These are phyloP conservation scores for Chromobotia macracanthus DNA, from an alignment of 2,797 vertebrate species.

Conservation along the genomic window DNA sequence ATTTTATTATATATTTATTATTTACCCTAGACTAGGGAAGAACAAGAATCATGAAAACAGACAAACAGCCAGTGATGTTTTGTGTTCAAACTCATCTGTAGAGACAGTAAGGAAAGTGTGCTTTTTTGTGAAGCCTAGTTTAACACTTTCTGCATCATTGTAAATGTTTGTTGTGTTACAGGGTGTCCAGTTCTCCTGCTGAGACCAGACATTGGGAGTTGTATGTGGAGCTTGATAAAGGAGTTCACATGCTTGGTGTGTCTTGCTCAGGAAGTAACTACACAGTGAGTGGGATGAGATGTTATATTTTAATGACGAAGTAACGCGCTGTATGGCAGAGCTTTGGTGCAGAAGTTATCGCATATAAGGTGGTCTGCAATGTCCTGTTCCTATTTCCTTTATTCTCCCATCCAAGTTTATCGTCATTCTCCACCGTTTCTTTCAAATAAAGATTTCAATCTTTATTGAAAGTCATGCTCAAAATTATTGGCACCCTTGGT, in stretches of 20 bases:
- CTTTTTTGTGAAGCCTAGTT: neutral
- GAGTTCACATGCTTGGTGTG: constrained; percentile 59
- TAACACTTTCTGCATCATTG: constrained; percentile 28
- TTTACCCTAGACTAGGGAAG: too few relatives aligned
- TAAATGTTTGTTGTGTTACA: constrained; percentile 53
- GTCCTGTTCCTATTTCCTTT: neutral
- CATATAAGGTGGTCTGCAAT: neutral
- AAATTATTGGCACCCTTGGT: too few relatives aligned
- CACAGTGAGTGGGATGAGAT: constrained; percentile 66
- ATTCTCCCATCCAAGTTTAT: neutral
- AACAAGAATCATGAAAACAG: too few relatives aligned
- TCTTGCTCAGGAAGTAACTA: constrained; percentile 67
- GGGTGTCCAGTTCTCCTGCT: constrained; percentile 62
- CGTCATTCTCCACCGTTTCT: neutral
- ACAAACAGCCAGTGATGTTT: constrained; percentile 37
- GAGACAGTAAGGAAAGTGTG: neutral
- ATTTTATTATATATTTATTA: too few relatives aligned
- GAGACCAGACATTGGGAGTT: constrained; percentile 69
- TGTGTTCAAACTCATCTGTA: constrained; percentile 33
- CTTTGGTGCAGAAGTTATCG: neutral
- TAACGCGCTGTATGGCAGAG: neutral
- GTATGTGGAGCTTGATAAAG: constrained; percentile 67
- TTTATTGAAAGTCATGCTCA: too few relatives aligned
- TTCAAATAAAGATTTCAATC: too few relatives aligned
- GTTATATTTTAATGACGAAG: neutral